A percentile compares a stretch with the other conserved stretches of the same genome.
These are phyloP conservation scores for Elymnias hypermnestra DNA, from an alignment of 1,140 invertebrate species.

Conservation along the genomic window DNA sequence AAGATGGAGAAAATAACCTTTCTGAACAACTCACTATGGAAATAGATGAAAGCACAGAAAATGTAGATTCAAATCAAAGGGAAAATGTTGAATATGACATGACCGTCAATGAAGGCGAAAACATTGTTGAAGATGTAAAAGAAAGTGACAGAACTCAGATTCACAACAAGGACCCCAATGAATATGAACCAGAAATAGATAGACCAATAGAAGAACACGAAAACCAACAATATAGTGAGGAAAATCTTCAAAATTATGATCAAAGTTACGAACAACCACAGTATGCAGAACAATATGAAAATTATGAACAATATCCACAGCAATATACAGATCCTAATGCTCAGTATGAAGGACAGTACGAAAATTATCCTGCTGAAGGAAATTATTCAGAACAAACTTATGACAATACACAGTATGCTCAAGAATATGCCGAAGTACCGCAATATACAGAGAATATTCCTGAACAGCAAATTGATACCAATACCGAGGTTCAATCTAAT, in stretches of 20 bases:
- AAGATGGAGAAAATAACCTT: slow-evolving; percentile 9
- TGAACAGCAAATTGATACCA: slow-evolving; percentile 17
- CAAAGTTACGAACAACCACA: slow-evolving; percentile 23
- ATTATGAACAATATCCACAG: slow-evolving; percentile 33
- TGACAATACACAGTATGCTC: slow-evolving; percentile 38
- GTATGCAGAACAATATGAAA: slow-evolving; percentile 20
- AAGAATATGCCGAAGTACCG: slow-evolving; percentile 29
- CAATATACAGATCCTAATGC: slow-evolving; percentile 31
- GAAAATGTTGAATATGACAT: slow-evolving; percentile 9
- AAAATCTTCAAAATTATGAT: slow-evolving; percentile 33
- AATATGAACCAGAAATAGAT: slow-evolving; percentile 12
- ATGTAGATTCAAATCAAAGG: not conserved
- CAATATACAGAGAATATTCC: slow-evolving; percentile 27
- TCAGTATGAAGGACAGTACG: slow-evolving; percentile 47
- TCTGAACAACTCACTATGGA: slow-evolving; percentile 1
- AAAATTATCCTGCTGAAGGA: slow-evolving; percentile 44
- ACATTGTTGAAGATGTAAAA: slow-evolving; percentile 11
- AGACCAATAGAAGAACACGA: slow-evolving; percentile 27
- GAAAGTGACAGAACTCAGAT: slow-evolving; percentile 10
- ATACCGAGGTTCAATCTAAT: not conserved
- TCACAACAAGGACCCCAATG: slow-evolving; percentile 12
- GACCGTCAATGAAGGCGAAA: slow-evolving; percentile 6
- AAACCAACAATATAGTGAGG: slow-evolving; percentile 26
- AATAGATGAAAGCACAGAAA: not conserved
- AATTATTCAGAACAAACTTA: slow-evolving; percentile 45